Base-by-base conservation (phyloP, 2,113 vertebrate species). In the Hymenochirus boettgeri region DNA sequence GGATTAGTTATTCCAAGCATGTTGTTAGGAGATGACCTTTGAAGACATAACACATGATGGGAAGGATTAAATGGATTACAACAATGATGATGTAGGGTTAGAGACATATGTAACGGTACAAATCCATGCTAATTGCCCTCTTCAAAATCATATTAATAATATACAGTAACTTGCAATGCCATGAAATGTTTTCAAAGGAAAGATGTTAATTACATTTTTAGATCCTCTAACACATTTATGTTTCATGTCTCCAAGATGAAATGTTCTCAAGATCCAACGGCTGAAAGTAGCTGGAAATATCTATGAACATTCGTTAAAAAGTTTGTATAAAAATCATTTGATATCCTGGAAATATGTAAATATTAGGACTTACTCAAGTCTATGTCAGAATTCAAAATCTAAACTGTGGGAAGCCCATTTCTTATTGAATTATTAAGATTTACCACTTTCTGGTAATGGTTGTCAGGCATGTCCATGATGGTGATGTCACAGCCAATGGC, bases 291-390 rank as follows among this genome's bases (percentile, higher is more conserved):
- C 52, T 18, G 1, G 42, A 22, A 67, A 57, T 56, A 61, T 73
- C 37, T 71, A 55, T 70, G 46, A 62, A 65, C 29, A 73, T 52
- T 59, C 46, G 60, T 45, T 59, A 24, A 59, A 33, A 67, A 52
- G 56, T 52, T 25, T 22, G n/a, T n/a, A n/a, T 52, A 29, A 53
- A n/a, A 67, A 67, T 67, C 21, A 22, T 39, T 66, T 75, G 72
- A 65, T 69, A 73, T 71, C 57, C 71, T 52, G 72, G 71, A 70
- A 75, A 75, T 76, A 76, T 72, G 74, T 51, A 61, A 71, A 66
- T 62, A 67, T 75, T 80, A 79, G 62, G 55, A 70, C 58, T 25
- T 72, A 57, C 64, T 79, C 70, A 62, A 72, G 67, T 63, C 74
- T 66, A 45, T 70, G 72, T 71, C 57, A 72, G 50, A 71, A 57